Evolutionary conservation across 2,888 invertebrate genomes (phyloP), one percentile per base, ranked within the genome.

Genomic region (Drosophila formosana): DNA sequence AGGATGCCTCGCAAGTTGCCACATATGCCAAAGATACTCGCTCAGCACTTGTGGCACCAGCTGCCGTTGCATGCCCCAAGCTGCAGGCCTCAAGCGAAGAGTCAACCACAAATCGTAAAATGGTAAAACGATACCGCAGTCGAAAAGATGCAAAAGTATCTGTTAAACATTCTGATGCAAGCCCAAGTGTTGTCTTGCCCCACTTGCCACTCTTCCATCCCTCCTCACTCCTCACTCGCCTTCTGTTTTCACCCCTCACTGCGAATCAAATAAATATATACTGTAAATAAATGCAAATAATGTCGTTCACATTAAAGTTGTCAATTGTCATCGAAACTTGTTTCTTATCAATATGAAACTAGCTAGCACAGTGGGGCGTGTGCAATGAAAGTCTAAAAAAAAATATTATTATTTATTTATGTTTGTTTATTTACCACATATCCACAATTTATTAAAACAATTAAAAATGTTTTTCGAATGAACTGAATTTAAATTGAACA

Each of bases 261-360:
- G 39, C 6, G 18, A 13, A 4, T 51, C 18, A 72, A 53, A 65
- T 52, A 72, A 65, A 74, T 77, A 62, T 49, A 37, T 26, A 66
- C 43, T 62, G 62, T 34, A 64, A 67, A 75, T 83, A 84, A 72
- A 88, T 78, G 72, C 77, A 82, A 82, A 84, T 83, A 80, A 83
- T 75, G 64, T 73, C 75, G 72, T 75, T 75, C 72, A 60, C 61
- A 68, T 79, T 79, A 78, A 70, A 75, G 74, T 71, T 80, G 89
- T 84, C 87, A 88, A 88, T 81, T 89, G 73, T 75, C 79, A 67
- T 70, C 46, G 62, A 58, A 13, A 55, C 43, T 41, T 28, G 60
- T 68, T 60, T 11, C 72, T 76, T 84, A 74, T 86, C 84, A 78
- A 57, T 68, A 58, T 30, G n/a, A 43, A 37, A 49, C 46, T 56